A percentile compares a stretch with the other conserved stretches of the same genome.
phyloP scores from a whole-genome alignment of 2,888 invertebrate species.

The Ochropacha duplaris region DNA sequence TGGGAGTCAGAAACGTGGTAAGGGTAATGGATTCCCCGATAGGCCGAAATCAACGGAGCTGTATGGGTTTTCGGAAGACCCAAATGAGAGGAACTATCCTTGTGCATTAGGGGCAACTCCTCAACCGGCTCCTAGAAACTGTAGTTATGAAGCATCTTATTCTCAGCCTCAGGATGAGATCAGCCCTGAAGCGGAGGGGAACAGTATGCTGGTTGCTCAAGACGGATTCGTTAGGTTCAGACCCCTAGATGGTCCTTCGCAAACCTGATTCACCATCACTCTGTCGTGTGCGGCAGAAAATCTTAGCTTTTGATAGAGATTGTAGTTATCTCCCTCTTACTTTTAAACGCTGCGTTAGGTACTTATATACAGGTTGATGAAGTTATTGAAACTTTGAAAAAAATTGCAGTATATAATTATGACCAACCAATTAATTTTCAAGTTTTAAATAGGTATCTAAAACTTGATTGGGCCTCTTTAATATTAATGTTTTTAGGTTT shows the following conservation, averaged over 20 bases:
- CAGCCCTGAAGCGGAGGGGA: constrained; percentile 75
- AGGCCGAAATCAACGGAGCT: constrained; percentile 85
- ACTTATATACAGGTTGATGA: too few relatives aligned
- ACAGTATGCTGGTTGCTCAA: constrained; percentile 94
- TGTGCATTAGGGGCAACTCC: constrained; percentile 72
- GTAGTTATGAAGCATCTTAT: constrained; percentile 80
- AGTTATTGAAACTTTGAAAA: too few relatives aligned
- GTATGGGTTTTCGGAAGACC: constrained; percentile 81
- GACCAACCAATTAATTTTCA: too few relatives aligned
- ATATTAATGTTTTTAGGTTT: neutral
- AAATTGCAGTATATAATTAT: too few relatives aligned
- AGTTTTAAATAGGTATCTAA: neutral
- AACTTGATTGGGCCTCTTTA: neutral
- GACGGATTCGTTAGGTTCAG: constrained; percentile 94
- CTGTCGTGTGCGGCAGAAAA: constrained; percentile 68
- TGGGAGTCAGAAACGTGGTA: constrained; percentile 79
- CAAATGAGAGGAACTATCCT: constrained; percentile 69
- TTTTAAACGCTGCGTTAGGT: constrained; percentile 5
- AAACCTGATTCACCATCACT: constrained; percentile 75
- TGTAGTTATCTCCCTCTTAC: constrained; percentile 17
- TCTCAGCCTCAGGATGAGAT: constrained; percentile 81
- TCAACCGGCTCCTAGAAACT: constrained; percentile 77
- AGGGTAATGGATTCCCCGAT: constrained; percentile 82
- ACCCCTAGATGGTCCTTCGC: constrained; percentile 83
- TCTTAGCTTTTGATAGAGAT: constrained; percentile 60